Base-by-base conservation (phyloP, 1,140 invertebrate species). In the Drosophila punjabiensis region DNA sequence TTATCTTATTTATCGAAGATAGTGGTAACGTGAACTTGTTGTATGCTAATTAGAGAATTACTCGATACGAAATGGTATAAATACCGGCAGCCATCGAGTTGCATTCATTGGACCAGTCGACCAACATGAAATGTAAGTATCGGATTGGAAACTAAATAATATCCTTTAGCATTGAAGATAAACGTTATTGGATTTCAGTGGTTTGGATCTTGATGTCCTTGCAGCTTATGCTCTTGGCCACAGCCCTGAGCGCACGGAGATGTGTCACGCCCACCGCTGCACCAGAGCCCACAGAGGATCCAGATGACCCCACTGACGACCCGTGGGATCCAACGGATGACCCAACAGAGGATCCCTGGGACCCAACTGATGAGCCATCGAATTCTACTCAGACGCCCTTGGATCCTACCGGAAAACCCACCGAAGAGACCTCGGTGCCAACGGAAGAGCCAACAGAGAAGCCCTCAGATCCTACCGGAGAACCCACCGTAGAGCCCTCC, bases 81-180 rank as follows among this genome's bases (percentile, higher is more conserved):
- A 88, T 81, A 32, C 20, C 39, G 30, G 3, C 32, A 1, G 9
- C 8, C 14, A 30, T 28, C 1, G 10, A 10, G 13, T 16, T 48
- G 9, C 39, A 35, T 11, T 41, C 53, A 35, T 58, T 64, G 80
- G 74, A 66, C n/a, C 18, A 16, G 24, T 39, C n/a, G 14, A 30
- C 5, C 43, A 71, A 48, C 52, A 88, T 88, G 85, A 89, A 73
- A 74, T 56, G 85, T 88, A 73, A 76, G 85, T 89, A 30, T 37
- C 32, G 32, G 4, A 16, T 32, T 13, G 28, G 28, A 45, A 73
- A 50, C 39, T 67, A n/a, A 56, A 37, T 47, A 45, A 52, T 45
- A 71, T 52, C 43, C 59, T 43, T 53, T 68, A 39, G 53, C 52
- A 41, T 32, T 75, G 13, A 79, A 67, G 48, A 62, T 30, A 70